These are phyloP conservation scores for Hesperophylax magnus DNA, from an alignment of 1,140 invertebrate genomes.

Conservation along the genomic window DNA sequence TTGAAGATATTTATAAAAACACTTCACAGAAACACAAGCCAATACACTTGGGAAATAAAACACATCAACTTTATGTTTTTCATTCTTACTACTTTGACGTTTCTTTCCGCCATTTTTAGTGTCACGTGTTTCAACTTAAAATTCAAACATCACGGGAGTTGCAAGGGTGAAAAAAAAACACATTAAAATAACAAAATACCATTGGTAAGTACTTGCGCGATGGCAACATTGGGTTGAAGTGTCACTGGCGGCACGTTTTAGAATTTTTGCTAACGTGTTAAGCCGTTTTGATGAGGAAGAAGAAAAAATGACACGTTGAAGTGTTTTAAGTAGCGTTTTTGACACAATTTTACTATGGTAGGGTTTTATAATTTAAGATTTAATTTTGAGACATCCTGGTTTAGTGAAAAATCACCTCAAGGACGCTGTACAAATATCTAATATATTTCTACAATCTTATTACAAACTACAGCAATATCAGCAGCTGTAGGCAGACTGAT, in stretches of 20 bases:
- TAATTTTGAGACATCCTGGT: too few relatives aligned
- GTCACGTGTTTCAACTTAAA: constrained; percentile 16
- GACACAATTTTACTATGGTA: background rate
- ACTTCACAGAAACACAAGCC: background rate
- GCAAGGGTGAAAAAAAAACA: background rate
- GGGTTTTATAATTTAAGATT: background rate
- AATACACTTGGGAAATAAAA: background rate
- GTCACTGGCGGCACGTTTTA: constrained; percentile 2
- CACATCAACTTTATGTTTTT: background rate
- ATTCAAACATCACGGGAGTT: background rate
- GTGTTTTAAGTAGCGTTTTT: background rate
- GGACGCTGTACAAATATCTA: too few relatives aligned
- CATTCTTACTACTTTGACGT: background rate
- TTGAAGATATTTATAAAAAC: background rate
- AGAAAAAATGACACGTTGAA: constrained; percentile 6
- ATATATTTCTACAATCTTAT: too few relatives aligned
- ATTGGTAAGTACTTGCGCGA: background rate
- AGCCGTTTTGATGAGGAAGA: constrained; percentile 4
- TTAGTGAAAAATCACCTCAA: too few relatives aligned
- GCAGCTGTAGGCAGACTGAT: too few relatives aligned
- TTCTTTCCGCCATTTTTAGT: background rate
- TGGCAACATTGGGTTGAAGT: background rate
- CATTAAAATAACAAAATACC: too few relatives aligned
- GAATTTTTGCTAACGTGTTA: constrained; percentile 1
- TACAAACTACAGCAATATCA: too few relatives aligned